Conservation (phyloP, 2,888 invertebrate genomes). For the Drosophila tripunctata region DNA sequence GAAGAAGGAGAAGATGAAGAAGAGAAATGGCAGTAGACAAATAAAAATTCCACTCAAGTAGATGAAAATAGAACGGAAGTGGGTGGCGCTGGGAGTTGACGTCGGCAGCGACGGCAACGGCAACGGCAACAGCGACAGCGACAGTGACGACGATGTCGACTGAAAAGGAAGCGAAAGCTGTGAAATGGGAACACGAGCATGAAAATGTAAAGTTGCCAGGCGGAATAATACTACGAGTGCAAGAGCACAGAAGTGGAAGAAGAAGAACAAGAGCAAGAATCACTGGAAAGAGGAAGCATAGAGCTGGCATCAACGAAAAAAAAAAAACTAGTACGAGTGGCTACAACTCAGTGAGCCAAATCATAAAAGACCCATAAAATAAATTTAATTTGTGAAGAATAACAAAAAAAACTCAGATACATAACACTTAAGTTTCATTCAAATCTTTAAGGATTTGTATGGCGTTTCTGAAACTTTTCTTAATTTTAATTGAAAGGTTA, state of each 20-base stretch:
- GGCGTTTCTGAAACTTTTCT: too few relatives aligned
- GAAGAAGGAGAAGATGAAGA: slow-evolving; percentile 9
- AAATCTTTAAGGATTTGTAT: too few relatives aligned
- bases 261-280: not conserved
- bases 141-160: not conserved
- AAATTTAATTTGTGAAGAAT: too few relatives aligned
- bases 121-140: slow-evolving; percentile 33
- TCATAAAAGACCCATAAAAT: not conserved
- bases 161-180: slow-evolving; percentile 51
- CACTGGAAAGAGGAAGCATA: slow-evolving; percentile 3
- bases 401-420: too few relatives aligned
- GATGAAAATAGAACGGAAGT: slow-evolving; percentile 75
- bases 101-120: not conserved
- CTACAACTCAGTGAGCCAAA: not conserved
- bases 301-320: slow-evolving; percentile 19
- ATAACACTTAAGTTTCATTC: too few relatives aligned
- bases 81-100: slow-evolving; percentile 44
- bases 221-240: slow-evolving; percentile 39
- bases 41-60: slow-evolving; percentile 77
- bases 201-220: slow-evolving; percentile 72
- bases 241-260: slow-evolving; percentile 10
- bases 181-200: slow-evolving; percentile 69
- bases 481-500: too few relatives aligned
- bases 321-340: not conserved
- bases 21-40: slow-evolving; percentile 57